Conservation (phyloP, 1,140 invertebrate genomes). For the Andrena cerasifolii region DNA sequence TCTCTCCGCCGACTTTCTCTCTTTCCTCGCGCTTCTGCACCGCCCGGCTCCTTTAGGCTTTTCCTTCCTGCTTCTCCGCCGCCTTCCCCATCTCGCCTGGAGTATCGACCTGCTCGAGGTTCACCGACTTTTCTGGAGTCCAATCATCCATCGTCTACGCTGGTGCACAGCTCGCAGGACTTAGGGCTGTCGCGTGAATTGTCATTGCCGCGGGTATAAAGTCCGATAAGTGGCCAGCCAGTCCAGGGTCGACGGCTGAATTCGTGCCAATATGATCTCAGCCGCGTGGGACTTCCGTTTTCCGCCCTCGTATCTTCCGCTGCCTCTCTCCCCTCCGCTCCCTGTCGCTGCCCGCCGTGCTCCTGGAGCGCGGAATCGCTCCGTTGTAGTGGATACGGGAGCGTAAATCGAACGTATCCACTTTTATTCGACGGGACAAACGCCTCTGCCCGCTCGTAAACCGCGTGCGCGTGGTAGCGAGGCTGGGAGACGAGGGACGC, state of each 20-base stretch:
- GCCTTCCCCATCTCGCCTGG: no score
- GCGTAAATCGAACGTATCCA: constrained; percentile 25
- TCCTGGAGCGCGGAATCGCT: not conserved
- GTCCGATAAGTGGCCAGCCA: constrained; percentile 16
- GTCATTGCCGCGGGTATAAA: constrained; percentile 16
- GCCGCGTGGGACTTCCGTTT: constrained; percentile 23
- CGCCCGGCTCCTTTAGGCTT: no score
- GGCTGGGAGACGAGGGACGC: not conserved
- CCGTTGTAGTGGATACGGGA: not conserved
- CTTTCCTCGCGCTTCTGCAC: not conserved
- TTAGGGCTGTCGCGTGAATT: no score
- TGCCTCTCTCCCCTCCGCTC: no score
- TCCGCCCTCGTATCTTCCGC: constrained; percentile 10
- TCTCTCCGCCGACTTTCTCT: not conserved
- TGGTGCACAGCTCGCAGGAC: no score
- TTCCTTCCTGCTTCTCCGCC: no score
- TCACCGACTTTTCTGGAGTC: no score
- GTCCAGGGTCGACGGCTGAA: not conserved
- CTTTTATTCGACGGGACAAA: not conserved
- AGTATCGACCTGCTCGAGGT: no score
- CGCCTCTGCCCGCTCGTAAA: not conserved
- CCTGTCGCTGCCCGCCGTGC: not conserved
- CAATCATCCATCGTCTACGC: no score
- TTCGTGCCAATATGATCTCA: constrained; percentile 1
- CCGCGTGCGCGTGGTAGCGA: not conserved